phyloP scores from a whole-genome alignment of 2,797 vertebrate genomes.

The Moxostoma hubbsi region DNA sequence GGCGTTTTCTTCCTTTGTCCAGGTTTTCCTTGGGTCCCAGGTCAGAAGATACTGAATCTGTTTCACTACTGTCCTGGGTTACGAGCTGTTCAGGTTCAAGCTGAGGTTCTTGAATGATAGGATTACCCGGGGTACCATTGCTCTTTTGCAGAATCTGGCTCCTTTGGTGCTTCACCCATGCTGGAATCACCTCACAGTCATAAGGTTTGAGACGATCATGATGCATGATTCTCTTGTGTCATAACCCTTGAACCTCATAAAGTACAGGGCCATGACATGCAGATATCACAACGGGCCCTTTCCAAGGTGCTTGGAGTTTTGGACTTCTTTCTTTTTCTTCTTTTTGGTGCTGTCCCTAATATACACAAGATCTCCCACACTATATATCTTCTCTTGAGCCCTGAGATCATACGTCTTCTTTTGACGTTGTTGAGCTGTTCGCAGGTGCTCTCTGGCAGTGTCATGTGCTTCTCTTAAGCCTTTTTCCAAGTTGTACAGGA shows the following conservation, averaged over 20 bases:
- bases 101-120: too few species aligned
- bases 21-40: too few species aligned
- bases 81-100: too few species aligned
- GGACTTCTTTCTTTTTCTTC: conserved; percentile 29
- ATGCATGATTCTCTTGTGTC: background rate
- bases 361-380: conserved; percentile 30
- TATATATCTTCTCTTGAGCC: conserved; percentile 26
- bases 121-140: too few species aligned
- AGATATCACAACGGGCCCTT: conserved; percentile 3
- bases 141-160: too few species aligned
- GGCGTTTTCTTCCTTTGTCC: too few species aligned
- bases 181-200: background rate
- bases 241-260: background rate
- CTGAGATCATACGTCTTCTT: conserved; percentile 31
- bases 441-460: conserved; percentile 2
- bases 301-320: conserved; percentile 39
- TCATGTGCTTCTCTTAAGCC: background rate
- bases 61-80: too few species aligned
- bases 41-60: too few species aligned
- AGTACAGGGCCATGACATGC: conserved; percentile 3
- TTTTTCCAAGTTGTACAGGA: too few species aligned
- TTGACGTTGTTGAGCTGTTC: background rate
- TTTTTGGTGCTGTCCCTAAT: conserved; percentile 32
- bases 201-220: background rate
- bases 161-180: too few species aligned